Percentiles rank a stretch among this genome's conserved stretches.
These are phyloP conservation scores for Geotrupes spiniger DNA, from an alignment of 2,888 invertebrate species.

Conservation along the genomic window DNA sequence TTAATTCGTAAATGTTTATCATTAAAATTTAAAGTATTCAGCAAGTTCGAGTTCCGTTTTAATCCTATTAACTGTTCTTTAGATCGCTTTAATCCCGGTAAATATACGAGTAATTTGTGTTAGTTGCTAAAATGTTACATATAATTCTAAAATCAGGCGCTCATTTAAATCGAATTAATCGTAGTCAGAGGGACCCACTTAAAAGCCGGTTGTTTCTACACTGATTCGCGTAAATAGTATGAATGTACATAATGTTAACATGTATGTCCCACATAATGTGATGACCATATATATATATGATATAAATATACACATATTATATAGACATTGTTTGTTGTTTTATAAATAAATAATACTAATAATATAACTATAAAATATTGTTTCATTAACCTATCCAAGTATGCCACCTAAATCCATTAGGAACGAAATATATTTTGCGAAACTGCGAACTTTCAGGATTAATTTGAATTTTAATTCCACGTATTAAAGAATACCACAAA, in stretches of 20 bases:
- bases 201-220: slow-evolving; percentile 1
- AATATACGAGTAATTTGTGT: slow-evolving; percentile 6
- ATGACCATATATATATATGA: slow-evolving; percentile 31
- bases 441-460: slow-evolving; percentile 1
- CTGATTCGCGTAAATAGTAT: slow-evolving; percentile 22
- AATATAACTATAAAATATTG: slow-evolving; percentile 4
- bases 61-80: slow-evolving; percentile 3
- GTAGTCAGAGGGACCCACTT: neutral
- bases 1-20: neutral
- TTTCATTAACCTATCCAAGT: neutral
- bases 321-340: slow-evolving; percentile 39
- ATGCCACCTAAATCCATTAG: too few species aligned
- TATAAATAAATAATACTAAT: slow-evolving; percentile 34
- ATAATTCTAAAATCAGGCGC: slow-evolving; percentile 13
- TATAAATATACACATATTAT: slow-evolving; percentile 31
- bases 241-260: slow-evolving; percentile 34
- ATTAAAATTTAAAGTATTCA: slow-evolving; percentile 1
- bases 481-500: too few species aligned
- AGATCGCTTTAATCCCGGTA: slow-evolving; percentile 3
- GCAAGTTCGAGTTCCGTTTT: neutral
- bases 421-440: too few species aligned
- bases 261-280: slow-evolving; percentile 33
- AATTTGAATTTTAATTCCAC: slow-evolving; percentile 3
- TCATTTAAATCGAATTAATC: too few species aligned
- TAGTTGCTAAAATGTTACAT: slow-evolving; percentile 3